Evolutionary conservation across 2,113 vertebrate genomes (phyloP), one percentile per base, ranked within the genome.

Genomic region (Perca schrenkii): DNA sequence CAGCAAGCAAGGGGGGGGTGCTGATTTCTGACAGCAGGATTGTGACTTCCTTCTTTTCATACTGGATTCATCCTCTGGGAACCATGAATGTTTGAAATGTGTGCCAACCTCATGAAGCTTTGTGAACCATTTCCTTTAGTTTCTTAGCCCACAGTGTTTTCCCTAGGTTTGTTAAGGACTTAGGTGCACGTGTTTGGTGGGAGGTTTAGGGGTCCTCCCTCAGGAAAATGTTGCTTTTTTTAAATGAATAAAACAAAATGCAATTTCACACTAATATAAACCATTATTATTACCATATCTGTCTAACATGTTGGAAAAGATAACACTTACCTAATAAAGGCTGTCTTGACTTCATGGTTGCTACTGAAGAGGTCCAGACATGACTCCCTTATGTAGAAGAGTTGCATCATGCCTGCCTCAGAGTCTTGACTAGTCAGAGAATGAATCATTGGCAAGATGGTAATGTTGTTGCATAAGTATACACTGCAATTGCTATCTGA

Each of bases 391-490:
- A 89, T 46, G 53, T 4, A 3, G n/a, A 28, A 4, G 11, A 92
- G 82, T 2, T 10, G 0, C 6, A n/a, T n/a, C 21, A 91, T 10
- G 3, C 50, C 40, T 0, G 0, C 2, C 21, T 34, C 0, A 19
- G 14, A 3, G 11, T 0, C 8, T 0, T 3, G 0, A 1, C 0
- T 4, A 0, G 15, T 0, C 53, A 84, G 15, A 0, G 0, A 0
- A 0, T 4, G 0, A 1, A 91, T 58, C 12, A 83, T 1, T 2
- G 0, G 0, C 6, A 3, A 0, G 6, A 90, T 43, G 3, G 0
- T 0, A 0, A 0, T 0, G 0, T 13, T 1, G 0, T 0, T 3
- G 40, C 91, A 92, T 0, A 0, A 0, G 22, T 19, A 4, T 0
- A 17, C 0, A 10, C 0, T 10, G 49, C 91, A 91, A 0, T 0